A percentile compares a stretch with the other conserved stretches of the same genome.
Conservation (phyloP, 2,113 vertebrate genomes). For the Toxotes chatareus region DNA sequence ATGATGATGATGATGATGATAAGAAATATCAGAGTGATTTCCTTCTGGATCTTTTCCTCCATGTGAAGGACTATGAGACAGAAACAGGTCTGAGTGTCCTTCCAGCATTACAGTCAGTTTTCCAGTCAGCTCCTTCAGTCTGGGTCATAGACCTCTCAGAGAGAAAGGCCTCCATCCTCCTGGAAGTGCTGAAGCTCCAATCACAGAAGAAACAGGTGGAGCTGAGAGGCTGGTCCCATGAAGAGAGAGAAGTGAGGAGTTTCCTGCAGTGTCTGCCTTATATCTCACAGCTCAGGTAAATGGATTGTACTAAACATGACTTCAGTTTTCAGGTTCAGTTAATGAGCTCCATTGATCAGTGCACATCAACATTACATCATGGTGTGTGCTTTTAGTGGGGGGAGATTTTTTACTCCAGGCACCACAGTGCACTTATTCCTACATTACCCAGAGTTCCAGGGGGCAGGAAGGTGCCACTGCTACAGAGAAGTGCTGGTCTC, state of each 20-base stretch:
- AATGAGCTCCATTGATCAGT: no score
- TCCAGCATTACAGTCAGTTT: constrained; percentile 7
- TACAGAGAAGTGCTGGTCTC: no score
- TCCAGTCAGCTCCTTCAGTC: constrained; percentile 1
- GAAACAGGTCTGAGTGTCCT: background rate
- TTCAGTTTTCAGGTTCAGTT: background rate
- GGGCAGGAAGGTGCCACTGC: no score
- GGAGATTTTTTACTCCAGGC: no score
- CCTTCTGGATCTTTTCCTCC: background rate
- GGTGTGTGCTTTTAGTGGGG: no score
- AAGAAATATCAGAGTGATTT: background rate
- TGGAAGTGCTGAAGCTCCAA: constrained; percentile 21
- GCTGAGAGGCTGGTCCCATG: background rate
- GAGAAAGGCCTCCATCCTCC: constrained; percentile 17
- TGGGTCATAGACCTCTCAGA: constrained; percentile 7
- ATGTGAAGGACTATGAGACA: background rate
- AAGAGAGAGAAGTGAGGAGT: constrained; percentile 30
- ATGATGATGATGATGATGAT: no score
- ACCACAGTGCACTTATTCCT: no score
- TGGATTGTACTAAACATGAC: background rate
- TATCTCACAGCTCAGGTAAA: constrained; percentile 19
- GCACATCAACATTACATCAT: no score
- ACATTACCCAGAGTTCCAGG: no score
- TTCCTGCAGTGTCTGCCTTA: constrained; percentile 29
- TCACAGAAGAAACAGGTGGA: background rate